These are phyloP conservation scores for Thymelicus sylvestris DNA, from an alignment of 2,888 invertebrate genomes.

Conservation along the genomic window DNA sequence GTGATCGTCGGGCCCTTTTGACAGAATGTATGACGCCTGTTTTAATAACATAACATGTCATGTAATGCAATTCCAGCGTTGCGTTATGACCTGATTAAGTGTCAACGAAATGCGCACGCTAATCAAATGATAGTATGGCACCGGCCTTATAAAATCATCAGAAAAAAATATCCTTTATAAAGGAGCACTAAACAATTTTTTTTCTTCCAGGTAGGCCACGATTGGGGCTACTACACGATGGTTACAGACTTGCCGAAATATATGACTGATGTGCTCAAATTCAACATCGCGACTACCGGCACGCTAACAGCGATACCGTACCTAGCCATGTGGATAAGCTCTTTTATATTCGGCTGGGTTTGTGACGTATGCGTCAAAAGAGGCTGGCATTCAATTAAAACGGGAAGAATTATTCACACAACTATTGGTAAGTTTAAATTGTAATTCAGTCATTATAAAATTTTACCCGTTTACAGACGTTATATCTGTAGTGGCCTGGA, in stretches of 20 bases:
- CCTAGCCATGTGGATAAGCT: conserved; percentile 88
- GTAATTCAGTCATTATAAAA: too few relatives aligned
- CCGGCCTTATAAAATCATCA: too few relatives aligned
- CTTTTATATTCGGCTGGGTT: conserved; percentile 87
- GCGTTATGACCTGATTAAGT: too few relatives aligned
- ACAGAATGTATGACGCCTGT: too few relatives aligned
- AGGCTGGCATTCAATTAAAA: conserved; percentile 84
- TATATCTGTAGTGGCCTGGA: too few relatives aligned
- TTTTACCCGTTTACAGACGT: too few relatives aligned
- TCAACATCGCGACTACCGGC: conserved; percentile 87
- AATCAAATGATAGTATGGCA: too few relatives aligned
- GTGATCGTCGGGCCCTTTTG: too few relatives aligned
- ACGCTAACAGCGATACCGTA: conserved; percentile 87
- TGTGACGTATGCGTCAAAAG: conserved; percentile 88
- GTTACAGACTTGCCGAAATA: conserved; percentile 89
- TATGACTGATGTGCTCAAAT: conserved; percentile 88
- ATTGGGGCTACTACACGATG: conserved; percentile 90
- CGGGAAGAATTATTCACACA: conserved; percentile 87
- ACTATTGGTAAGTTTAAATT: conserved; percentile 83
- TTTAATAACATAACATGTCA: too few relatives aligned
- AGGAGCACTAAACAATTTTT: background rate
- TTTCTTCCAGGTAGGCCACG: conserved; percentile 71
- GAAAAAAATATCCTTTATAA: too few relatives aligned
- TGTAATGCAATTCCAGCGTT: too few relatives aligned
- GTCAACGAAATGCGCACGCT: too few relatives aligned